Conservation (phyloP, 1,140 invertebrate genomes). For the Habropoda laboriosa region DNA sequence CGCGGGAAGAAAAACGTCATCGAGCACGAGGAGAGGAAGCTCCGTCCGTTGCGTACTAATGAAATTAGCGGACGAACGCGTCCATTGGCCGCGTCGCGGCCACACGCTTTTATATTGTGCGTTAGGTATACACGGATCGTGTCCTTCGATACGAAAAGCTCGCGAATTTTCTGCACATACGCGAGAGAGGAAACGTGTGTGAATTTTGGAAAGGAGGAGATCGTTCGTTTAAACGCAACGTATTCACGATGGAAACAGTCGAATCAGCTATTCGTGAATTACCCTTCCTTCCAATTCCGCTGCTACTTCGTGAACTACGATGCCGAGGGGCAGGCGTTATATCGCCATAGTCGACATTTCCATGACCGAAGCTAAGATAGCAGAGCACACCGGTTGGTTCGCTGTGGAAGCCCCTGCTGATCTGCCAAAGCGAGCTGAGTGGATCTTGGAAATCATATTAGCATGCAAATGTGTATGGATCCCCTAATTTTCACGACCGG, state of each 20-base stretch:
- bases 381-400: no score
- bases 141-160: neutral
- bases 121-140: no score
- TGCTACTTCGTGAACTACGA: conserved; percentile 38
- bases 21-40: neutral
- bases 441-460: conserved; percentile 37
- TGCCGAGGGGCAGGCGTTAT: conserved; percentile 23
- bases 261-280: conserved; percentile 68
- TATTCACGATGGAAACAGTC: conserved; percentile 55
- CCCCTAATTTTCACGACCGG: conserved; percentile 13
- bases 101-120: neutral
- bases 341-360: conserved; percentile 34
- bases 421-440: conserved; percentile 19
- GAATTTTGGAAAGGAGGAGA: neutral
- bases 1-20: conserved; percentile 23
- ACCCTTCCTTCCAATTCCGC: conserved; percentile 43
- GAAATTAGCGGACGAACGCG: neutral
- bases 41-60: neutral
- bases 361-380: conserved; percentile 32
- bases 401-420: conserved; percentile 1
- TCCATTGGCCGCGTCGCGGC: neutral
- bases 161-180: no score
- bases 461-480: conserved; percentile 27
- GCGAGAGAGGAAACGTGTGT: no score
- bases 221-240: conserved; percentile 49